Evolutionary conservation across 53 echinoderm and acorn worm genomes (phyloP).

Genomic region (Stichopus horrens): DNA sequence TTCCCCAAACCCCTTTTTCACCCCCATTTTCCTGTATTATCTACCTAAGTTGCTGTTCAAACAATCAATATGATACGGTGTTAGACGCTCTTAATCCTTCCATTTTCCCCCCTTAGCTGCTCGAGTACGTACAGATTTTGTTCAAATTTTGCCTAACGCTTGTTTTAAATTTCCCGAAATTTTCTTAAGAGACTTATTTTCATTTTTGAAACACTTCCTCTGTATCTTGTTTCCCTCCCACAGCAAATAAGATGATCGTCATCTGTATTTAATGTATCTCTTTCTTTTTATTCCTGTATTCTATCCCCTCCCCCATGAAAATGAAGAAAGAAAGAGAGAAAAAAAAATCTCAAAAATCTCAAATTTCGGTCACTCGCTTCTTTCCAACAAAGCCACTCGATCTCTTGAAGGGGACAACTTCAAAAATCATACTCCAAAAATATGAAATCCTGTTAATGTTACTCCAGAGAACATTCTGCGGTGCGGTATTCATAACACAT

Average conservation of each 20-base stretch:
- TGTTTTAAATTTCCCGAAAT: no score
- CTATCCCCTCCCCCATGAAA: no score
- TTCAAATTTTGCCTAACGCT: no score
- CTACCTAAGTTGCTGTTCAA: no score
- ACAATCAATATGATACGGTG: no score
- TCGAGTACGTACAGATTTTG: no score
- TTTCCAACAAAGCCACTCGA: not conserved
- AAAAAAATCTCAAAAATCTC: not conserved
- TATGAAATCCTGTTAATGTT: constrained; percentile 3
- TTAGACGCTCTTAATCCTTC: no score
- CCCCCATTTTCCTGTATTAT: no score
- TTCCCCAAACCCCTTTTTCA: no score
- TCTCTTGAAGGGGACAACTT: not conserved
- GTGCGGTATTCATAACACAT: not conserved
- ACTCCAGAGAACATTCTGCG: not conserved
- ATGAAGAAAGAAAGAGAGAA: no score
- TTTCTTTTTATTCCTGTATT: not conserved
- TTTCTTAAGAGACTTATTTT: not conserved
- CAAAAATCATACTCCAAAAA: not conserved
- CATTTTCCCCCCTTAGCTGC: no score
- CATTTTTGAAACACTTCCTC: not conserved
- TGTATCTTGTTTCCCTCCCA: not conserved
- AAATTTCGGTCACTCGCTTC: not conserved
- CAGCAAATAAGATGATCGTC: not conserved
- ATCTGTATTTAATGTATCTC: not conserved